Base-by-base conservation (phyloP, 2,888 invertebrate genomes). In the Apotomis capreana region DNA sequence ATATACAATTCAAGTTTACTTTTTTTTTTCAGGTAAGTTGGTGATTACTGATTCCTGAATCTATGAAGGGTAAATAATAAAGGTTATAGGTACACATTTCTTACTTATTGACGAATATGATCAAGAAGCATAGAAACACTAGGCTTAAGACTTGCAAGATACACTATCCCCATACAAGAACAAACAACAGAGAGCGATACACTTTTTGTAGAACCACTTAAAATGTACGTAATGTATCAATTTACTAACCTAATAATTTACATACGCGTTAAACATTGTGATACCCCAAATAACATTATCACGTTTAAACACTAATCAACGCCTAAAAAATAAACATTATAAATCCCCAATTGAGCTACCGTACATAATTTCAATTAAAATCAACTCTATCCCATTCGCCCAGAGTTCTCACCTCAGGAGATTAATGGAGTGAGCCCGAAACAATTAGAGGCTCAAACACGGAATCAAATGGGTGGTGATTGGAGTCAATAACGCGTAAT, bases 401-500 rank as follows among this genome's bases (percentile, higher is more conserved):
- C 12, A 55, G 54, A 40, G 64, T 15, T 55, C 55, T 40, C 8
- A 1, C 6, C 26, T 10, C 26, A 26, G 26, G 49, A 4, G n/a
- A 12, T 57, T 44, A 5, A 15, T 15, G 15, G 15, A 54, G 40
- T 12, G 46, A 57, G 55, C 12, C 26, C 65, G 8, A 65, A 65
- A 57, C 55, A 65, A 65, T 65, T 65, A 57, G 54, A 40, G 44
- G 36, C 26, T 55, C 55, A 5, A 65, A 26, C 65, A 65, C 55
- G 57, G 44, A 65, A 65, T 65, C 55, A 65, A 57, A 65, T 36
- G 55, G 65, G 65, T 36, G 55, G 55, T 26, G 55, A 57, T 46
- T 65, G 65, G 65, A 57, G 55, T 65, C 65, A 65, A 65, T 65
- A 57, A 65, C 26, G 63, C 63, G 65, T 65, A 65, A 57, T 57